Conservation (phyloP, 2,888 invertebrate genomes). For the Tribolium freemani region DNA sequence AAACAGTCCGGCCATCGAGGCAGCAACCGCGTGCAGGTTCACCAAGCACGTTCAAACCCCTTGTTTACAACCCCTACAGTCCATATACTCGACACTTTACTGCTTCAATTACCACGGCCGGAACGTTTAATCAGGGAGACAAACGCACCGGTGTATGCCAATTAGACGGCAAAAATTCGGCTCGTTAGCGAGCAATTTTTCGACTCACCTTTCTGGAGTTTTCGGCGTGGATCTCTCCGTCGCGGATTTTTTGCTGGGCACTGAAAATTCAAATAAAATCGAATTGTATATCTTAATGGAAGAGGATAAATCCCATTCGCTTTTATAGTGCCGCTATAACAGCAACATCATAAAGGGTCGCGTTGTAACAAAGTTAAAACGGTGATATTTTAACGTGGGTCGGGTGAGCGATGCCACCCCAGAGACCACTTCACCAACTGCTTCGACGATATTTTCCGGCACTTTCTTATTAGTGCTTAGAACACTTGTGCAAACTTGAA, state of each 20-base stretch:
- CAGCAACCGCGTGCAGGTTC: constrained; percentile 43
- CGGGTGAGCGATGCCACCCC: constrained; percentile 62
- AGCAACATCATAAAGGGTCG: constrained; percentile 44
- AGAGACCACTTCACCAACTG: constrained; percentile 63
- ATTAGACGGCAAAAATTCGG: constrained; percentile 13
- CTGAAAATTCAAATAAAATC: constrained; percentile 15
- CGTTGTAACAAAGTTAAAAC: constrained; percentile 57
- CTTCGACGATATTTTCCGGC: constrained; percentile 63
- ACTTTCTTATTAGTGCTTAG: constrained; percentile 68
- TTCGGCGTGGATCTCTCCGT: constrained; percentile 50
- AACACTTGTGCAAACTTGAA: constrained; percentile 67
- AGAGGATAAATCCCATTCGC: constrained; percentile 16
- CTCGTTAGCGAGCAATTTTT: constrained; percentile 15
- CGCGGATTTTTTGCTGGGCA: constrained; percentile 51
- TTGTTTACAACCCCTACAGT: constrained; percentile 45
- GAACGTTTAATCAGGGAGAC: constrained; percentile 38
- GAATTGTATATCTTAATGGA: background rate
- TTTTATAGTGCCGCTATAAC: constrained; percentile 30
- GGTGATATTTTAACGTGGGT: constrained; percentile 58
- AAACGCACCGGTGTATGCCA: constrained; percentile 18
- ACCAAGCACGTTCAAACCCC: constrained; percentile 48
- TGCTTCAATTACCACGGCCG: constrained; percentile 46
- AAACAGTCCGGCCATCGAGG: constrained; percentile 47
- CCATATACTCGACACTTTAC: constrained; percentile 47
- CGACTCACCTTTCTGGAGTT: constrained; percentile 55